Evolutionary conservation across 2,113 vertebrate species (phyloP).

Genomic region (Sialia sialis): DNA sequence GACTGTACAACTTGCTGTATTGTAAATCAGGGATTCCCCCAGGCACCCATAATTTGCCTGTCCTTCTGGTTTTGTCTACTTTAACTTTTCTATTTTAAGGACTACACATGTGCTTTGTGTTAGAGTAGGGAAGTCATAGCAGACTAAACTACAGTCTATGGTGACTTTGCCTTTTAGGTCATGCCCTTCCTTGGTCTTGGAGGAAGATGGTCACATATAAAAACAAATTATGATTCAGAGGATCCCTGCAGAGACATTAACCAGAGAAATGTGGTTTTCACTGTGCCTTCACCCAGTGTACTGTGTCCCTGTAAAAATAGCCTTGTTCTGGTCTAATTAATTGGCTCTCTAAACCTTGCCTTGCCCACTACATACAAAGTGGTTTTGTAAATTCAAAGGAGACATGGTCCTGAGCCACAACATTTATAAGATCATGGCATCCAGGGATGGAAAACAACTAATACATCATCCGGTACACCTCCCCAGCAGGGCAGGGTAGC

Average conservation of each 20-base stretch:
- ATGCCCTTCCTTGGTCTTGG: neutral
- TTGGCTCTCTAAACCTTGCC: neutral
- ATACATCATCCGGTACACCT: neutral
- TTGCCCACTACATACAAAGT: neutral
- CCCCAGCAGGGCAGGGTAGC: neutral
- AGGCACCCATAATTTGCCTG: constrained; percentile 7
- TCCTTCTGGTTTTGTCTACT: constrained; percentile 24
- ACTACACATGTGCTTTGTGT: constrained; percentile 53
- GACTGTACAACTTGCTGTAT: neutral
- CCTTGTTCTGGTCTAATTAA: constrained; percentile 1
- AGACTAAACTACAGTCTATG: constrained; percentile 18
- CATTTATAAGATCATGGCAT: constrained; percentile 5
- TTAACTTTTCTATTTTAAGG: constrained; percentile 51
- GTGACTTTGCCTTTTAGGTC: constrained; percentile 12
- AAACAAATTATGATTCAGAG: constrained; percentile 55
- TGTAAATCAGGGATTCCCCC: constrained; percentile 8
- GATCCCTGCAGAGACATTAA: constrained; percentile 15
- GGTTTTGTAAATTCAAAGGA: constrained; percentile 47
- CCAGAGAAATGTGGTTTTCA: constrained; percentile 24
- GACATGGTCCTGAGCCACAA: constrained; percentile 6
- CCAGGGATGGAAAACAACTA: neutral
- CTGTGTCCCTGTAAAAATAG: constrained; percentile 14
- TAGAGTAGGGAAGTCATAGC: constrained; percentile 1
- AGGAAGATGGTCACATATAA: constrained; percentile 35
- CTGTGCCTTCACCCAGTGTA: neutral